Base-by-base conservation (phyloP, 1,140 invertebrate species). In the Cyphomyrmex costatus region DNA sequence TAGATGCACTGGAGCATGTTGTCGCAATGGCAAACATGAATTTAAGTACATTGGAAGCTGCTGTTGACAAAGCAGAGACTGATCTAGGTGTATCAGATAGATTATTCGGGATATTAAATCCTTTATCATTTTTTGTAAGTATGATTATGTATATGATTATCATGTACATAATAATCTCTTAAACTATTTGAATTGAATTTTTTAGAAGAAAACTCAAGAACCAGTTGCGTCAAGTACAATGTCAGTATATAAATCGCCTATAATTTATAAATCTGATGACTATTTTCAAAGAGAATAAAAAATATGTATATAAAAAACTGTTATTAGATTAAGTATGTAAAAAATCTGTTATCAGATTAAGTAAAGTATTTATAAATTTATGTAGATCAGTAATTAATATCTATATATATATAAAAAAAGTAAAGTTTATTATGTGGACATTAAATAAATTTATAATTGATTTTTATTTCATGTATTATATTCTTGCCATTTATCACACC, bases 61-160 rank as follows among this genome's bases (percentile, higher is more conserved):
- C 92, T 12, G 88, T 93, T 30, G 93, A 93, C 2, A 92, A 78
- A 42, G 92, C 93, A 21, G 93, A 93, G 60, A 85, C 92, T 63
- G 92, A 92, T 66, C 68, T 93, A 68, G 92, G 92, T 10, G 89
- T 92, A n/a, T 91, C 93, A 0, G 92, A 93, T 70, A 86, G 88
- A 86, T 71, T 93, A 58, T 91, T 93, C 36, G 92, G 93, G 24
- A 93, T 92, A 49, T 61, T 93, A 21, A 93, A 93, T 86, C 92
- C 92, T 30, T 90, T 93, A 60, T 92, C 89, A 12, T 91, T 91
- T 24, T 91, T 91, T 83, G 89, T 91, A 86, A 88, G 89, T 88
- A 51, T 4, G 53, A 49, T 10, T 30, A 12, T 70, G 51, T 84
- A 0, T 36, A 16, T 56, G 12, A 30, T 46, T 78, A 4, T 63